These are phyloP conservation scores for Gallinago media DNA, from an alignment of 2,113 vertebrate genomes.

Conservation along the genomic window DNA sequence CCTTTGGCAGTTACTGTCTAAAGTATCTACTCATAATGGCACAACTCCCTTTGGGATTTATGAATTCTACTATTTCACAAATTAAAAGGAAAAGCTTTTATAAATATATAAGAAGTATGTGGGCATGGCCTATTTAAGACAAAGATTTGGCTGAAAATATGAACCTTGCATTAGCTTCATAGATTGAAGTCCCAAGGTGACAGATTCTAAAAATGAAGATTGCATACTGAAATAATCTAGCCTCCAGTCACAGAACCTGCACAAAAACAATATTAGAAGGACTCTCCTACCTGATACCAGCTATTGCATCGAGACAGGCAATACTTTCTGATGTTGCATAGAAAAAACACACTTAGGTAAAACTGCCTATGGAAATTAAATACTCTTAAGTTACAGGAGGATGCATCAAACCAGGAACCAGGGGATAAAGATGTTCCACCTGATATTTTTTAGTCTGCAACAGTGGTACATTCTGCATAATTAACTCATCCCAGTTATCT, in stretches of 20 bases:
- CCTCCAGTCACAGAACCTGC: not conserved
- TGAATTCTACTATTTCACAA: not conserved
- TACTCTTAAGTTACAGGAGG: not conserved
- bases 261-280: not conserved
- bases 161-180: not conserved
- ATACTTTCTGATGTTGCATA: not conserved
- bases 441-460: not conserved
- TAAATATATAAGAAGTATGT: not conserved
- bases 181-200: not conserved
- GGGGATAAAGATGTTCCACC: not conserved
- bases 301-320: accelerated
- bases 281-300: not conserved
- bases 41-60: not conserved
- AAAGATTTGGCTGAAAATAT: not conserved
- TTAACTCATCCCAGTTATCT: not conserved
- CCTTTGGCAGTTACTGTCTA: not conserved
- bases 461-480: not conserved
- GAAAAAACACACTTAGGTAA: not conserved
- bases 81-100: not conserved
- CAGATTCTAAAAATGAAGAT: not conserved
- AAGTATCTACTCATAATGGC: not conserved
- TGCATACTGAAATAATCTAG: not conserved
- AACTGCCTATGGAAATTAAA: not conserved
- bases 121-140: not conserved
- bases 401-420: not conserved